Conservation (phyloP, 2,113 vertebrate genomes). For the Pipra filicauda region DNA sequence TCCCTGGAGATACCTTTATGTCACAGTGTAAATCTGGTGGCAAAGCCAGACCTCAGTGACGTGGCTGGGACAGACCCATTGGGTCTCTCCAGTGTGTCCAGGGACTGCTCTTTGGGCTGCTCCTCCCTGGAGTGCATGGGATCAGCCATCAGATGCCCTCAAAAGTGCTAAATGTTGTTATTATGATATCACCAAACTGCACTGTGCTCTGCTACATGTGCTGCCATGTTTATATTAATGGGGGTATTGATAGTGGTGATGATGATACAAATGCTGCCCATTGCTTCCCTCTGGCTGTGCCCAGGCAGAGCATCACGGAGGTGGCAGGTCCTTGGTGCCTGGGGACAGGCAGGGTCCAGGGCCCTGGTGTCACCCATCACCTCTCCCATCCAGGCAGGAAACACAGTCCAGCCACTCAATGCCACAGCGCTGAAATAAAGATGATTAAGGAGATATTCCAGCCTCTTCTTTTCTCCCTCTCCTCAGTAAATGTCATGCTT, state of each 20-base stretch:
- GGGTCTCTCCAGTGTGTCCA: rapidly evolving
- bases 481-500: conserved; percentile 69
- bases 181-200: rapidly evolving
- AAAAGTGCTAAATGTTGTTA: neutral
- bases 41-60: neutral
- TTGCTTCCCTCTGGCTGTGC: rapidly evolving
- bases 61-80: neutral
- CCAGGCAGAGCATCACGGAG: rapidly evolving
- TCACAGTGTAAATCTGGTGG: rapidly evolving
- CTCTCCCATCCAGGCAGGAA: neutral
- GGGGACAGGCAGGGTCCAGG: neutral
- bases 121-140: rapidly evolving
- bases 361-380: neutral
- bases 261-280: neutral
- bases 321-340: neutral
- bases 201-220: rapidly evolving
- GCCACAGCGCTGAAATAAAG: neutral
- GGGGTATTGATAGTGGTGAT: neutral
- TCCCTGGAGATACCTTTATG: neutral
- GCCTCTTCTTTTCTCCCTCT: conserved; percentile 1
- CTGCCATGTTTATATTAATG: no score
- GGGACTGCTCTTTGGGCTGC: neutral
- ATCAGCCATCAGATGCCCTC: rapidly evolving
- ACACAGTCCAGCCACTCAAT: neutral
- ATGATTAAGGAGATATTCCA: conserved; percentile 29